phyloP scores from a whole-genome alignment of 2,797 vertebrate genomes.

The Cyprinodon diabolis region DNA sequence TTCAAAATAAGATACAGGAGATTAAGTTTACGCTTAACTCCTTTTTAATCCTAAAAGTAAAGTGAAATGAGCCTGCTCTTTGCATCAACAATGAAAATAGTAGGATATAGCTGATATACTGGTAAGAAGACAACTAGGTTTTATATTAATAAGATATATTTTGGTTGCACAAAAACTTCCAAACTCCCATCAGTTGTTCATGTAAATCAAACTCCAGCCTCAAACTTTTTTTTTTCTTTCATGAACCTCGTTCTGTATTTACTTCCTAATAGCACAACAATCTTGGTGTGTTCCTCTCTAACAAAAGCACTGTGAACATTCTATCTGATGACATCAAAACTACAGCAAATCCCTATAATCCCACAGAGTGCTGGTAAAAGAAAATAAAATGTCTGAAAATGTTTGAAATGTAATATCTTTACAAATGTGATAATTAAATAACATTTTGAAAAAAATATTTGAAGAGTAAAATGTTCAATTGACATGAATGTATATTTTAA shows the following conservation, averaged over 20 bases:
- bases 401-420: neutral
- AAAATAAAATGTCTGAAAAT: neutral
- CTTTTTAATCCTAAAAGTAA: neutral
- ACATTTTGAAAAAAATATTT: neutral
- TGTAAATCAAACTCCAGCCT: neutral
- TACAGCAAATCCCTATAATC: neutral
- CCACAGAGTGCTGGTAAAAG: no score
- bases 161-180: neutral
- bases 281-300: neutral
- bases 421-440: neutral
- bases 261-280: neutral
- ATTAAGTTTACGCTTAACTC: constrained; percentile 5
- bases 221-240: neutral
- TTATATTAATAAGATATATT: neutral
- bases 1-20: constrained; percentile 27
- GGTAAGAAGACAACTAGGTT: neutral
- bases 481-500: neutral
- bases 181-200: neutral
- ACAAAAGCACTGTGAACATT: neutral
- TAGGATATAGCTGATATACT: neutral
- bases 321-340: neutral
- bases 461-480: neutral
- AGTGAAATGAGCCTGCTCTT: neutral
- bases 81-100: neutral
- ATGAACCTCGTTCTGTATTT: neutral